Base-by-base conservation (phyloP, 2,113 vertebrate genomes). In the Nothoprocta perdicaria region DNA sequence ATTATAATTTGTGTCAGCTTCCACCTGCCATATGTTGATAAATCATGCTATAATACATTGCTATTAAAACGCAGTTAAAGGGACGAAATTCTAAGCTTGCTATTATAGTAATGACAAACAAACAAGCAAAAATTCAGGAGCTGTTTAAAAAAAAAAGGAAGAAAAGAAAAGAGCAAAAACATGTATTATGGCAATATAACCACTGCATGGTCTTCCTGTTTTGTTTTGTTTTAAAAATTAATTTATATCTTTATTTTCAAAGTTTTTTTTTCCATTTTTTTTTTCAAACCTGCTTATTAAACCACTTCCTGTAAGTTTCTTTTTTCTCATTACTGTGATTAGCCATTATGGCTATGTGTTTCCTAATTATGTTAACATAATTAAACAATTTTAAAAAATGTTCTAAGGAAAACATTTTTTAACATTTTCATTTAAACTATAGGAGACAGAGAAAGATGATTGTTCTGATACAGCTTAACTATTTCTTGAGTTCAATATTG, bases 11-110 rank as follows among this genome's bases (percentile, higher is more conserved):
- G 96, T 98, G 97, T 96, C 95, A 97, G 97, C 97, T 98, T 98
- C 98, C 97, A 98, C 97, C 97, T 98, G 97, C 98, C 98, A 97
- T 98, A 98, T 96, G 97, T 98, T 97, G 97, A 98, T 98, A 98
- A 98, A 98, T 98, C 96, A 97, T 97, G 97, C 97, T 98, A 96
- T 97, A 98, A 98, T 98, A 97, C 98, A 98, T 98, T 97, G 96
- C 97, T 98, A 98, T 98, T 98, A 98, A 98, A 98, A 97, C 87
- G 96, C 97, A 98, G 98, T 99, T 99, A 99, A 99, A 99, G 99
- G 98, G 98, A 99, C 98, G 94, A 96, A 96, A 88, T 97, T 97
- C 92, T 96, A 95, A 94, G 95, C 88, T 94, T 96, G 86, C 83
- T 96, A 87, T 94, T 92, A 92, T 57, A 80, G 43, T 95, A 90